Base-by-base conservation (phyloP, 2,113 vertebrate genomes). In the Smithornis capensis region DNA sequence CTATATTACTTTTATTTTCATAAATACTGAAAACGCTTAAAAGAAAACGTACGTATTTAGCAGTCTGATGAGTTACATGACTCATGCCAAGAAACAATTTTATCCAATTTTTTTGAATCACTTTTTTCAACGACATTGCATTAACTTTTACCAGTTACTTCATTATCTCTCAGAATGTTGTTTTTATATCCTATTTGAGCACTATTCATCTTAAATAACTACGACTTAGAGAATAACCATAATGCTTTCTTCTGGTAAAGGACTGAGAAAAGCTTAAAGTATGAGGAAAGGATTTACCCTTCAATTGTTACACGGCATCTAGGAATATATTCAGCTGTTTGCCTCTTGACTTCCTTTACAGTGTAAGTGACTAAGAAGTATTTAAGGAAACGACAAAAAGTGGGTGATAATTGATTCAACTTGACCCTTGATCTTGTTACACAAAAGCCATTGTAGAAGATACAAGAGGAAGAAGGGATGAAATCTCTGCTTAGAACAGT, bases 291-390 rank as follows among this genome's bases (percentile, higher is more conserved):
- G 62, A 75, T 92, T 93, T 86, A 86, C 71, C 60, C 52, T 77
- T 83, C 52, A 52, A 47, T 69, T 83, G 55, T 63, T 80, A 71
- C 60, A 56, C 28, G 35, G 52, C 63, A 64, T 62, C 63, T 17
- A 90, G 57, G 67, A 88, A 90, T 94, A 94, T 94, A 92, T 86
- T 94, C 75, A 85, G 55, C 68, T 88, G 63, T 76, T 95, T 96
- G 47, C 40, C 79, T 92, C 76, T 79, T 88, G 68, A 86, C 71
- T 92, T 96, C 24, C 59, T 88, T 87, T 85, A 70, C 83, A 77
- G 78, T 85, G 33, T 33, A 87, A 93, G 38, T 49, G 82, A 88
- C 84, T 92, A 80, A 87, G 69, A 45, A 86, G 35, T 83, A 57
- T 85, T 79, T 76, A 74, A 93, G 42, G 45, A 47, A 85, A 47